A percentile compares a stretch with the other conserved stretches of the same genome.
These are phyloP conservation scores for Hippocampus guttulatus DNA, from an alignment of 2,113 vertebrate genomes.

Conservation along the genomic window DNA sequence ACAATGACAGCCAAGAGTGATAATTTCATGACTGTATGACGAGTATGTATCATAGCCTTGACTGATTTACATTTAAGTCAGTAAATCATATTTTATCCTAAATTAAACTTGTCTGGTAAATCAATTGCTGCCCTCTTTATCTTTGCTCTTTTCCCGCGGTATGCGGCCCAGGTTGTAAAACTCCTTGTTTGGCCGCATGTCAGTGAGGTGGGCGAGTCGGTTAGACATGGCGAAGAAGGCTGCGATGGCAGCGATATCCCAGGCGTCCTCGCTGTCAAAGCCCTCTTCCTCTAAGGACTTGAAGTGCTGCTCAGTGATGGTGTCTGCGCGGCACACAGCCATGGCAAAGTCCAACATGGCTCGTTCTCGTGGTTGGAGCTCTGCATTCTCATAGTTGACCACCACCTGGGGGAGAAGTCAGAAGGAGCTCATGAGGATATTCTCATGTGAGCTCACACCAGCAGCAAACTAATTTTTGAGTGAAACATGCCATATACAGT, in stretches of 20 bases:
- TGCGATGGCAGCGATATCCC: conserved; percentile 80
- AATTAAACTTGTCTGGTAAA: conserved; percentile 1
- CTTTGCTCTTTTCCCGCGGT: conserved; percentile 54
- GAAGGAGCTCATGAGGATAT: background rate
- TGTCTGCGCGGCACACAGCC: conserved; percentile 73
- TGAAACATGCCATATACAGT: background rate
- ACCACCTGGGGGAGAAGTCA: conserved; percentile 60
- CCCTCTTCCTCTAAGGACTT: conserved; percentile 72
- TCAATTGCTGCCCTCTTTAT: conserved; percentile 12
- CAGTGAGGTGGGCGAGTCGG: conserved; percentile 74
- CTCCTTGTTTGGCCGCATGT: conserved; percentile 77
- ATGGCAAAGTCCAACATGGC: conserved; percentile 83
- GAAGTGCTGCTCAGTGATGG: conserved; percentile 78
- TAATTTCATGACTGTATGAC: background rate
- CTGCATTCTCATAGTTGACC: conserved; percentile 77
- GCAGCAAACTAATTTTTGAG: background rate
- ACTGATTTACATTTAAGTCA: background rate
- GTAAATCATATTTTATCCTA: background rate
- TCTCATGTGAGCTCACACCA: background rate
- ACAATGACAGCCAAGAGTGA: background rate
- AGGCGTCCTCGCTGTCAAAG: conserved; percentile 80
- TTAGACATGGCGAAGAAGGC: conserved; percentile 84
- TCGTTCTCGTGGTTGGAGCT: conserved; percentile 66
- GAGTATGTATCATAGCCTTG: background rate
- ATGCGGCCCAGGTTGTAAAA: conserved; percentile 78